Base-by-base conservation (phyloP, 1,140 invertebrate genomes). In the Procambarus virginalis region DNA sequence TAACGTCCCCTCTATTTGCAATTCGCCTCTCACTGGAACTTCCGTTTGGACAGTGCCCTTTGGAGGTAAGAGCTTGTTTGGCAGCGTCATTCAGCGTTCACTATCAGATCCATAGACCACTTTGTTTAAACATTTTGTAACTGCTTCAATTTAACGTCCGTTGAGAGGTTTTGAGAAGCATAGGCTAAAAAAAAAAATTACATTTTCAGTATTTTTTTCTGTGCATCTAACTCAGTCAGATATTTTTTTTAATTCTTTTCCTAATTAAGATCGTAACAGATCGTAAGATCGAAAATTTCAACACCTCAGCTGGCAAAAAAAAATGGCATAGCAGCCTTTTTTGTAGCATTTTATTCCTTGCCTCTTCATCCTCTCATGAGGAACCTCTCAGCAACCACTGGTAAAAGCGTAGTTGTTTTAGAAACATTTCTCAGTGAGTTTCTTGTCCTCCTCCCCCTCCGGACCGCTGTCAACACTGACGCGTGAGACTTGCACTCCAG, bases 11-110 rank as follows among this genome's bases (percentile, higher is more conserved):
- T 88, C 68, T 88, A 64, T 88, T 88, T 81, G 81, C 68, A 81
- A 81, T 88, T 88, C 79, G 86, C 86, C 86, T 82, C 86, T 88
- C 86, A 81, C 86, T 88, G 86, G 86, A 88, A 88, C 85, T 79
- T 79, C 77, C 86, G 64, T 81, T 80, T 81, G 60, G 86, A 81
- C 86, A 88, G 86, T 88, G 86, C 79, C 86, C 86, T 78, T 82
- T 88, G 86, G 86, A 88, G 86, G 78, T 88, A 79, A 88, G 78
- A 82, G 68, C 64, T 46, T 84, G 77, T 85, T 60, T 77, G 49
- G 20, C 84, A 73, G 82, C 70, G 78, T 88, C 49, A 88, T 70
- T 88, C 64, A 73, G 86, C 86, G 86, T 88, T 87, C 46, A 81
- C 64, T 58, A 68, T 81, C 46, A 81, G 22, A 87, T 87, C 68